phyloP scores from a whole-genome alignment of 2,113 vertebrate genomes.

The Glaucidium brasilianum region DNA sequence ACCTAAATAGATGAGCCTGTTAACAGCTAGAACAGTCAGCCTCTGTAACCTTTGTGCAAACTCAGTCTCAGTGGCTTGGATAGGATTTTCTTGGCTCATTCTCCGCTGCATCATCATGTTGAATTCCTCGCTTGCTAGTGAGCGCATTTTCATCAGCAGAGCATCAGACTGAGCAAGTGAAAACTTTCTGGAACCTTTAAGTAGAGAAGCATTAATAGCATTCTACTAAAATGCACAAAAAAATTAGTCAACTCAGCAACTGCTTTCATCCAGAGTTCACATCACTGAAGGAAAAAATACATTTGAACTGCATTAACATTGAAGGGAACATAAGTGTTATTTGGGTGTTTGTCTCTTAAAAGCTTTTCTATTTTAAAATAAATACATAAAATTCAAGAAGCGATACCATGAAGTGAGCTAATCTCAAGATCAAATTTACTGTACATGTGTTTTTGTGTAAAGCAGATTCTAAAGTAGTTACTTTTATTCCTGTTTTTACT shows the following conservation, averaged over 20 bases:
- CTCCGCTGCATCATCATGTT: constrained; percentile 91
- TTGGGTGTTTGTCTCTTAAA: background rate
- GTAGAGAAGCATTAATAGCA: background rate
- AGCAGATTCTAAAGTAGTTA: background rate
- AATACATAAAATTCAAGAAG: background rate
- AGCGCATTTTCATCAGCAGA: constrained; percentile 90
- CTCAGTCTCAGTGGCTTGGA: constrained; percentile 87
- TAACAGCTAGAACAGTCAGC: constrained; percentile 88
- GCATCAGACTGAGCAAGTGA: constrained; percentile 87
- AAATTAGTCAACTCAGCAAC: background rate
- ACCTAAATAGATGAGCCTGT: constrained; percentile 94
- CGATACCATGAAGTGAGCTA: background rate
- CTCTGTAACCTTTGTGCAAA: constrained; percentile 91
- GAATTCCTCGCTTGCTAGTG: constrained; percentile 91
- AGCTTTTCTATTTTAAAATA: background rate
- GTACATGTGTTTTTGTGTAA: background rate
- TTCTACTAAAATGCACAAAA: background rate
- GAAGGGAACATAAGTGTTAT: background rate
- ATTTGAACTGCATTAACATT: background rate
- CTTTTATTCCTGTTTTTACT: background rate
- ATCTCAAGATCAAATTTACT: background rate
- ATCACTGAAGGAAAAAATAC: background rate
- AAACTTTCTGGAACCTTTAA: constrained; percentile 83
- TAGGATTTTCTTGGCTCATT: constrained; percentile 93
- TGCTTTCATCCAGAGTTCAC: background rate